Evolutionary conservation across 2,888 invertebrate species (phyloP), one percentile per base, ranked within the genome.

Genomic region (Rhyacophila evoluta): DNA sequence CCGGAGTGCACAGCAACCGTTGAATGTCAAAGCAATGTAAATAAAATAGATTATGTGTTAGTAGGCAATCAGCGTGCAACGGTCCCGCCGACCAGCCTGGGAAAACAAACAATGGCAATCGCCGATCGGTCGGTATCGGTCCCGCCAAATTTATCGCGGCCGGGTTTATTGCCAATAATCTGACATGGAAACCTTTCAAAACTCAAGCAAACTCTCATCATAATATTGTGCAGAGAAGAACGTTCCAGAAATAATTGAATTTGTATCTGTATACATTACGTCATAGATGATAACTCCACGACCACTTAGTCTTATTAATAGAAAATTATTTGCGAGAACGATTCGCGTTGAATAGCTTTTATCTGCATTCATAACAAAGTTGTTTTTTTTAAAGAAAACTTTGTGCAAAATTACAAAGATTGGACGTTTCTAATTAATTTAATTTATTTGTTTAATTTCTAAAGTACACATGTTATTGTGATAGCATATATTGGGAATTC

Each of bases 41-140:
- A 77, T 77, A 36, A 67, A 55, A 55, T 55, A 55, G 55, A 55
- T 19, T 55, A 10, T 55, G 19, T 55, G 55, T 55, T 55, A 55
- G 55, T 55, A 55, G 55, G 55, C 55, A 55, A 55, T 6, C 25
- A 77, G 77, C 19, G n/a, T n/a, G n/a, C n/a, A n/a, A n/a, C n/a
- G n/a, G n/a, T n/a, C n/a, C 68, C 79, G 39, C 36, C 55, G 27
- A 55, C 71, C 68, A 33, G 55, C 33, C 77, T 55, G 55, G 55
- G 55, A 25, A 55, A 55, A 19, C 27, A 69, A 69, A 78, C 78
- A 78, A 78, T 78, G 70, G 78, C 75, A 75, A 79, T 79, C 70
- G 79, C 38, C 28, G 68, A 80, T 80, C 75, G 67, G 77, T 38
- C 8, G n/a, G 71, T 76, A 76, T 76, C 28, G 69, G 72, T n/a